Percentiles rank a stretch among this genome's conserved stretches.
Evolutionary conservation across 2,113 vertebrate genomes (phyloP).

Genomic region (Neotoma lepida): DNA sequence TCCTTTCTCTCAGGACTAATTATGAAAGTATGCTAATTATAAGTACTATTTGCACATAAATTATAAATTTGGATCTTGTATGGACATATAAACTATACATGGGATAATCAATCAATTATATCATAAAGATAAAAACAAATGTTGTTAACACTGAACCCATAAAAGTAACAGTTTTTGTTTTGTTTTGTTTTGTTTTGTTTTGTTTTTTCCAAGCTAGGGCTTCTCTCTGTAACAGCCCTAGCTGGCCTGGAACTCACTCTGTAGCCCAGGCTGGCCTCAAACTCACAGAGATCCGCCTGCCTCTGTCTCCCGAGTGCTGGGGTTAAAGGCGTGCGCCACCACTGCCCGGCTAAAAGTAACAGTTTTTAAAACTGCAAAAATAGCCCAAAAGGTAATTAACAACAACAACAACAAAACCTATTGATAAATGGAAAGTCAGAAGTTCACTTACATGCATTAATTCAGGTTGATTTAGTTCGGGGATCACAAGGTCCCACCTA

Average conservation of each 20-base stretch:
- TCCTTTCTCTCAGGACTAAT: neutral
- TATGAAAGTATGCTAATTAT: neutral
- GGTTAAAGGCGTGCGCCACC: neutral
- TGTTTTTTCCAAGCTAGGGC: neutral
- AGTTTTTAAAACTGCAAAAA: neutral
- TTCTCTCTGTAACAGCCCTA: neutral
- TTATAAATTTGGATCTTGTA: constrained; percentile 2
- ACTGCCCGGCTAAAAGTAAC: neutral
- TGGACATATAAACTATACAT: neutral
- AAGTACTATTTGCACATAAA: neutral
- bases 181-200: neutral
- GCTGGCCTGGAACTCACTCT: neutral
- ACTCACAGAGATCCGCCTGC: neutral
- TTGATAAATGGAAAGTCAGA: neutral
- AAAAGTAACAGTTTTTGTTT: neutral
- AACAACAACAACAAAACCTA: neutral
- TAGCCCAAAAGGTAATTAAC: neutral
- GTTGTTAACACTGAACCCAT: neutral
- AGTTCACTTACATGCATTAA: neutral
- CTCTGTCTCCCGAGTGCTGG: neutral
- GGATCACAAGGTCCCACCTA: neutral
- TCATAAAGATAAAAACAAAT: neutral
- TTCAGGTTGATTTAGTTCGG: neutral
- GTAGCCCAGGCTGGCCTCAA: neutral
- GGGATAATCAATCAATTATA: neutral